Evolutionary conservation across 2,888 invertebrate species (phyloP), one percentile per base, ranked within the genome.

Genomic region (Drosophila peninsularis): DNA sequence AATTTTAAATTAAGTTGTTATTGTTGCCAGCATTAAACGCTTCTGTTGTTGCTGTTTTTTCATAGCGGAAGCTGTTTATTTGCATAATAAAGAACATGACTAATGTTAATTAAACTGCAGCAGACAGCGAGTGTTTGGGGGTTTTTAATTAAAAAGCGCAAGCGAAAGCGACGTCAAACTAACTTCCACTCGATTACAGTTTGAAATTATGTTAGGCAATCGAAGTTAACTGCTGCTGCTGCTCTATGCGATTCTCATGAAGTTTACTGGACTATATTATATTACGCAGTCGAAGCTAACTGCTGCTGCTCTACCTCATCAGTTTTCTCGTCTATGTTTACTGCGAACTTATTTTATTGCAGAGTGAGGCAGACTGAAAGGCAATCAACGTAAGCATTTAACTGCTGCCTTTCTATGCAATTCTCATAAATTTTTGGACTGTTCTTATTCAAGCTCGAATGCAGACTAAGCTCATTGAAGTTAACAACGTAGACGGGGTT

Each of bases 1-100:
- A 85, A 85, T 88, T 88, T 85, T 75, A 88, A 88, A 85, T 85
- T 47, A 88, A 88, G 82, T 68, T 80, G 82, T 73, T 86, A 73
- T 79, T 73, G 70, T 68, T 67, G 67, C 60, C 53, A 42, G 56
- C 69, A 73, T 71, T 80, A 73, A 77, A 66, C 54, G 70, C 50
- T 68, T 41, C 53, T 53, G 27, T 13, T 36, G 55, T 27, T 55
- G 36, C n/a, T 68, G 39, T 11, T 63, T 3, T n/a, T 56, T 24
- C 10, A 30, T 45, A 66, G 62, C 39, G 68, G 64, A 62, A 62
- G 70, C 75, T 62, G 64, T 80, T 80, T 79, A 80, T 84, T 89
- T 82, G 85, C 82, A 83, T 83, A 82, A 77, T 85, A 88, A 82
- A 85, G 68, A 68, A 74, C 67, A 72, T 50, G 76, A 78, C 70